Conservation (phyloP, 2,888 invertebrate species). For the Pandemis cinnamomeana region DNA sequence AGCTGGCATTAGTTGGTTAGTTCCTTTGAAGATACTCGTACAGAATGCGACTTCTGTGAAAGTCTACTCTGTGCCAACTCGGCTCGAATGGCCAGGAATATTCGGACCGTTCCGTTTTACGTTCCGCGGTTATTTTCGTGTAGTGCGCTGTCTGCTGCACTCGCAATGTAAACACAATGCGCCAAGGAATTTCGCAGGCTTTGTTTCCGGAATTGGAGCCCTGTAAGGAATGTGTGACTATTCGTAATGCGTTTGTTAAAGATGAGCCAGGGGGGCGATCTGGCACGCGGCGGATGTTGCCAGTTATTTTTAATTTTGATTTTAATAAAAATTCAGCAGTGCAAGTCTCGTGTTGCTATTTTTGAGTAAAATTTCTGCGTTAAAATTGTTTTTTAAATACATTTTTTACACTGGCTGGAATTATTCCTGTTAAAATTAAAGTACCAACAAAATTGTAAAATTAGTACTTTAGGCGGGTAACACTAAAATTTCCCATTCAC, state of each 20-base stretch:
- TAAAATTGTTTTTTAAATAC: too few species aligned
- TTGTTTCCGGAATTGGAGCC: conserved; percentile 64
- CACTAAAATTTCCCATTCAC: neutral
- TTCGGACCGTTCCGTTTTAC: conserved; percentile 58
- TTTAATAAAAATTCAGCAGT: neutral
- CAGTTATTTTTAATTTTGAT: neutral
- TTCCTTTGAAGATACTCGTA: too few species aligned
- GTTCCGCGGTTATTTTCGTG: conserved; percentile 65
- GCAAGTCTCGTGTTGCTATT: too few species aligned
- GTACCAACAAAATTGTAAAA: too few species aligned
- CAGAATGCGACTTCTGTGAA: conserved; percentile 10
- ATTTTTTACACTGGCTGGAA: too few species aligned
- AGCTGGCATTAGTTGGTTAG: too few species aligned
- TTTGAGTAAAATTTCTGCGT: too few species aligned
- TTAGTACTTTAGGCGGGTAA: too few species aligned
- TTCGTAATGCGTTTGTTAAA: conserved; percentile 23
- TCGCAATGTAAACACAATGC: conserved; percentile 53
- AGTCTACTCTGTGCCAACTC: conserved; percentile 18
- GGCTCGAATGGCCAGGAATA: conserved; percentile 42
- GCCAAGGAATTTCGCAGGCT: conserved; percentile 52
- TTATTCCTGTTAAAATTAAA: too few species aligned
- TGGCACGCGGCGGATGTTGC: conserved; percentile 5
- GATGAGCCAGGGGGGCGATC: conserved; percentile 18
- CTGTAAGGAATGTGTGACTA: conserved; percentile 38
- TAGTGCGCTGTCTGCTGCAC: conserved; percentile 63